Base-by-base conservation (phyloP, 2,797 vertebrate species). In the Staurois parvus region DNA sequence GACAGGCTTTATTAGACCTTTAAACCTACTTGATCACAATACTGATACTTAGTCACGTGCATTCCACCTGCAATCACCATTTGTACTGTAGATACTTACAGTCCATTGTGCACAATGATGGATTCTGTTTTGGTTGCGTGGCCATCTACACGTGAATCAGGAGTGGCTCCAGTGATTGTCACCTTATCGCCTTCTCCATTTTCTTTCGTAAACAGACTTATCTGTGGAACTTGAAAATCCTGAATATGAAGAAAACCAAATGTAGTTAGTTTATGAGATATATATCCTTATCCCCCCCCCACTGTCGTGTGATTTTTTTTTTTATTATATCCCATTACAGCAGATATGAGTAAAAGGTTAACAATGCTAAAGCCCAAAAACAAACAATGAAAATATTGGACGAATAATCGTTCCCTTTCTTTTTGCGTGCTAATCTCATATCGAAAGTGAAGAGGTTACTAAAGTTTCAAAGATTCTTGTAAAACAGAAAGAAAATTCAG, bases 151-250 rank as follows among this genome's bases (percentile, higher is more conserved):
- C 95, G 92, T 4, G 94, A 91, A 13, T 99, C 96, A 0, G 97
- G 95, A 0, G 96, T 95, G 0, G 96, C 96, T 88, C 95, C 94
- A 0, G 90, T 93, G 90, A 99, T 96, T 6, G 86, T 85, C 68
- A 97, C 90, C 74, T 93, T 96, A 88, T 96, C 94, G 0, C 97
- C 98, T 2, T 96, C 94, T 0, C 97, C 96, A 0, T 96, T 96
- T 91, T 97, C 94, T 67, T 97, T 95, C 0, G 92, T 91, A 88
- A 98, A 99, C 1, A 99, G 92, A 86, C 94, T 92, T 91, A 99
- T 97, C 87, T 96, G 94, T 0, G 98, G 97, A 37, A 92, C 95
- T 0, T 94, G 91, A 90, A 98, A 99, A 87, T 97, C 96, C 98
- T 98, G 91, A 24, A 6, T 0, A 0, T 45, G 67, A 78, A 69